phyloP scores from a whole-genome alignment of 2,113 vertebrate species.

The Tringa solitaria region DNA sequence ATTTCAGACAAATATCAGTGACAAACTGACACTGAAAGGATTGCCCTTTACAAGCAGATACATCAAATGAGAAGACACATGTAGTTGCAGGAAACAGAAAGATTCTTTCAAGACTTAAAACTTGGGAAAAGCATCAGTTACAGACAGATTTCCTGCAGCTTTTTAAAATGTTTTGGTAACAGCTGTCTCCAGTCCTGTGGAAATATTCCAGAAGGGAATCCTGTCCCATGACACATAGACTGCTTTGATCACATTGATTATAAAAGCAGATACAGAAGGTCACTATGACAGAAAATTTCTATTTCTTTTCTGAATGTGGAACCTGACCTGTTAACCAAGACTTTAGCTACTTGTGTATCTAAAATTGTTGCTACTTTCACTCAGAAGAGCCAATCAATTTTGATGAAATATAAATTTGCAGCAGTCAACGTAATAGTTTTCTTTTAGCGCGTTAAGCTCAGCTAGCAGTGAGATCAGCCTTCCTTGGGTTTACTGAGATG shows the following conservation, averaged over 20 bases:
- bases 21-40: background rate
- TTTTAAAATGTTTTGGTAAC: constrained; percentile 45
- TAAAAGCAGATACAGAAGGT: constrained; percentile 48
- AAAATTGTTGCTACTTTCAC: background rate
- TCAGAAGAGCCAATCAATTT: background rate
- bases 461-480: background rate
- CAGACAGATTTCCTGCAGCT: constrained; percentile 28
- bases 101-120: constrained; percentile 28
- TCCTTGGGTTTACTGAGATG: background rate
- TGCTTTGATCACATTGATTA: constrained; percentile 62
- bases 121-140: constrained; percentile 31
- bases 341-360: background rate
- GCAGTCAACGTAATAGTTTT: background rate
- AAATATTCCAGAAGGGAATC: constrained; percentile 61
- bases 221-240: background rate
- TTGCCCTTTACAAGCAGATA: background rate
- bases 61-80: background rate
- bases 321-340: background rate
- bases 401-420: constrained; percentile 1
- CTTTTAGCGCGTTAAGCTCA: background rate
- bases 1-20: background rate
- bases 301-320: constrained; percentile 12
- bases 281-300: constrained; percentile 23
- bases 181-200: constrained; percentile 51
- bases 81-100: constrained; percentile 26